Evolutionary conservation across 1,140 invertebrate species (phyloP), one percentile per base, ranked within the genome.

Genomic region (Drosophila hydei): DNA sequence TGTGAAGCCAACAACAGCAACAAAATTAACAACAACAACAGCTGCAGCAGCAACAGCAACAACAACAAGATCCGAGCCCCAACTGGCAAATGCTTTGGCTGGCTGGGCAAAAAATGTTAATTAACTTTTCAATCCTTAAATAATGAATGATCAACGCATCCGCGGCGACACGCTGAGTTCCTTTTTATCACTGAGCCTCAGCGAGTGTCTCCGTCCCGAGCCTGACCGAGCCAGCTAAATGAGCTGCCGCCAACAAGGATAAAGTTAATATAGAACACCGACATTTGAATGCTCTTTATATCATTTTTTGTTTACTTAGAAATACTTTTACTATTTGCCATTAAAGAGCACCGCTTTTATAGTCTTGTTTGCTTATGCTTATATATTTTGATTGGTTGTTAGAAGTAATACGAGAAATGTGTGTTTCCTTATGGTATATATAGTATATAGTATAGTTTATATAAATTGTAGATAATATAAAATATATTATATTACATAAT

Each of bases 41-140:
- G 30, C 33, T 40, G 19, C 36, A 36, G 19, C 45, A 42, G 12
- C 52, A 55, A 25, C 52, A 54, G 23, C 33, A 40, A 23, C 25
- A 47, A 23, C 38, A 38, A 27, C 33, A 23, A 47, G 27, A 30
- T 43, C 18, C 1, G 47, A 21, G 43, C 25, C 54, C 14, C 25
- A 23, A 19, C 43, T 30, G 40, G 54, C 36, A 54, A 43, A 48
- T 38, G 54, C 42, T 60, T 76, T 71, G 63, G 42, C 51, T 78
- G 83, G 83, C 83, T 79, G 67, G 63, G 85, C 80, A 91, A 91
- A 91, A 90, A 87, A 87, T 91, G 89, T 91, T 91, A 91, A 91
- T 91, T 91, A 91, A 91, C 89, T 91, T 91, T 91, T 91, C 89
- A 91, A 91, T 91, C 90, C 89, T 91, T 91, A 91, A 91, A 91